Conservation (phyloP, 2,113 vertebrate species). For the Lampris incognitus region DNA sequence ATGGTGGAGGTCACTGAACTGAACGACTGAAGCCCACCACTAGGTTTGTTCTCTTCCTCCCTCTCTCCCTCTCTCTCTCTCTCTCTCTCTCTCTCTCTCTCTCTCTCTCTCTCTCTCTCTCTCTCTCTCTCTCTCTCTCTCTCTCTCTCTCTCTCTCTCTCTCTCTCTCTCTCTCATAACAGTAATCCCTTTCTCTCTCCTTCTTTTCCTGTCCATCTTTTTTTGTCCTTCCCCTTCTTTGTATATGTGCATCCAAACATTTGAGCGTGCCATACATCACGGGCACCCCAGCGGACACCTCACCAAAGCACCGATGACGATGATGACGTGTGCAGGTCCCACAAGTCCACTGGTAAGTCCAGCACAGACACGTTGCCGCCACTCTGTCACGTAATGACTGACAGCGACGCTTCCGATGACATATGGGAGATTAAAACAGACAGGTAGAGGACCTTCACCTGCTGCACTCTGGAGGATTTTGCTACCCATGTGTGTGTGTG, state of each 20-base stretch:
- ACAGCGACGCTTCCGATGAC: neutral
- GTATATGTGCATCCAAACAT: constrained; percentile 44
- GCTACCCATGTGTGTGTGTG: neutral
- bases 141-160: neutral
- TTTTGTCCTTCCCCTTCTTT: neutral
- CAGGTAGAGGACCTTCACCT: neutral
- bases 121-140: too few species aligned
- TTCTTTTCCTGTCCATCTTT: constrained; percentile 48
- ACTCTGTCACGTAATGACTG: neutral
- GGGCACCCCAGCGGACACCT: constrained; percentile 28
- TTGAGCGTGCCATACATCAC: constrained; percentile 1
- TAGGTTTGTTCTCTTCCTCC: neutral
- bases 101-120: too few species aligned
- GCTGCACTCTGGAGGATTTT: constrained; percentile 30
- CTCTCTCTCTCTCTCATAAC: neutral
- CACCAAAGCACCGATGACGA: constrained; percentile 20
- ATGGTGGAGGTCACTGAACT: constrained; percentile 22
- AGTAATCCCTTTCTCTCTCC: neutral
- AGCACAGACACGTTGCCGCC: constrained; percentile 20
- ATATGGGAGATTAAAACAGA: too few species aligned
- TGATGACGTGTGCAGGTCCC: constrained; percentile 26
- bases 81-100: neutral
- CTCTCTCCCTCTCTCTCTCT: neutral
- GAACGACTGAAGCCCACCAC: neutral
- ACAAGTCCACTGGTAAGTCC: constrained; percentile 13